Conservation (phyloP, 2,797 vertebrate genomes). For the Myotis daubentonii region DNA sequence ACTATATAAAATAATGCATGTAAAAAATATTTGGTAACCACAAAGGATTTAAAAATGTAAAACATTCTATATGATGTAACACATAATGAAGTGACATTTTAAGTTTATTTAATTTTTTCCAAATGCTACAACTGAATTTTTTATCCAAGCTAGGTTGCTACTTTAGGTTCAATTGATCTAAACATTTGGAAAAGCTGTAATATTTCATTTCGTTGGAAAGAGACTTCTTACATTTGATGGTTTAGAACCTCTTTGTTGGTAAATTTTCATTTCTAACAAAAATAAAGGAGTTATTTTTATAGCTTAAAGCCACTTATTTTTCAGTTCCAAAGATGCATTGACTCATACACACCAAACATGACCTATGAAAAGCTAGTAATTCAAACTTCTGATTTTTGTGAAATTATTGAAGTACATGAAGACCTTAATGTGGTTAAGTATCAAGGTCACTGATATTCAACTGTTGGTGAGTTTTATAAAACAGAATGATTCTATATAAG, state of each 20-base stretch:
- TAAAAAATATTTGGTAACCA: background rate
- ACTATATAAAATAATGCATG: background rate
- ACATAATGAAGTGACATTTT: background rate
- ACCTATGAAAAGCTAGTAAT: background rate
- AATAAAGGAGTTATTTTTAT: background rate
- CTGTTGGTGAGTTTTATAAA: background rate
- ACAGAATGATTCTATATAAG: background rate
- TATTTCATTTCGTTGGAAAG: background rate
- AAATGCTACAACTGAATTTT: background rate
- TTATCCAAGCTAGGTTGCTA: background rate
- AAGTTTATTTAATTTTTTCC: background rate
- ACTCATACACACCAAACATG: background rate
- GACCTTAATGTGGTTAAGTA: background rate
- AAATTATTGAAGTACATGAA: background rate
- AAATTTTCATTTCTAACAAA: background rate
- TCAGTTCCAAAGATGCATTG: constrained; percentile 10
- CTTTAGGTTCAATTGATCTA: background rate
- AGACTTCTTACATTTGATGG: background rate
- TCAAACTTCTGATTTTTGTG: constrained; percentile 5
- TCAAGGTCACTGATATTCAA: background rate
- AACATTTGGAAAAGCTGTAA: background rate
- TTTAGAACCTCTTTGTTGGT: background rate
- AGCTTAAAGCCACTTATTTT: background rate
- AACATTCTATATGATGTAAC: background rate
- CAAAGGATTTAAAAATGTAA: background rate